Base-by-base conservation (phyloP, 1,140 invertebrate genomes). In the Saccostrea cuccullata region DNA sequence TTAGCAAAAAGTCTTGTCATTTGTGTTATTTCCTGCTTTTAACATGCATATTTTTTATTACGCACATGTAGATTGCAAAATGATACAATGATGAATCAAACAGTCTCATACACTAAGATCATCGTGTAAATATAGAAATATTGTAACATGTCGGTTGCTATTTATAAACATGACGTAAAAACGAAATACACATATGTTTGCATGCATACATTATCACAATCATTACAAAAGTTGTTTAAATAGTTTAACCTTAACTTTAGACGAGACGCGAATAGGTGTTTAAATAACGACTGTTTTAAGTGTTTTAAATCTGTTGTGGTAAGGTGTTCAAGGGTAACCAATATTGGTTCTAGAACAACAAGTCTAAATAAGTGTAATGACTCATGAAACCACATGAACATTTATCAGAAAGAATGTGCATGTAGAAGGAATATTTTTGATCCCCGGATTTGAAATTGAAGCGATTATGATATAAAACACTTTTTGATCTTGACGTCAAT, bases 291-390 rank as follows among this genome's bases (percentile, higher is more conserved):
- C 70, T 77, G 70, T 77, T 77, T 77, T 30, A 77, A 77, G 23
- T 12, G 23, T 26, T 77, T 64, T 77, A 77, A 77, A 40, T 77
- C 70, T 77, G 23, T 36, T 77, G 70, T 77, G 23, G 70, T 36
- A 77, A 77, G 70, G 70, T 77, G 70, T 77, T 77, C 70, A 77
- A 77, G 70, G 70, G 70, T 77, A 30, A 30, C 30, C 23, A 77
- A 77, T 77, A 77, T 77, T 77, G 23, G 26, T 30, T 77, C 70
- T 77, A 77, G 70, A 36, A 77, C 70, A 77, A 77, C 23, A 36
- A 77, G 26, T 77, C 70, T 77, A 77, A 77, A 77, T 77, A 77
- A 36, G 30, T 13, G 70, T 77, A 77, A 77, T 77, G 70, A 77
- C 70, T 77, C 70, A 77, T 77, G 70, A 77, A 77, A 77, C 70